These are phyloP conservation scores for Chaitophorus viminalis DNA, from an alignment of 2,888 invertebrate genomes.

Conservation along the genomic window DNA sequence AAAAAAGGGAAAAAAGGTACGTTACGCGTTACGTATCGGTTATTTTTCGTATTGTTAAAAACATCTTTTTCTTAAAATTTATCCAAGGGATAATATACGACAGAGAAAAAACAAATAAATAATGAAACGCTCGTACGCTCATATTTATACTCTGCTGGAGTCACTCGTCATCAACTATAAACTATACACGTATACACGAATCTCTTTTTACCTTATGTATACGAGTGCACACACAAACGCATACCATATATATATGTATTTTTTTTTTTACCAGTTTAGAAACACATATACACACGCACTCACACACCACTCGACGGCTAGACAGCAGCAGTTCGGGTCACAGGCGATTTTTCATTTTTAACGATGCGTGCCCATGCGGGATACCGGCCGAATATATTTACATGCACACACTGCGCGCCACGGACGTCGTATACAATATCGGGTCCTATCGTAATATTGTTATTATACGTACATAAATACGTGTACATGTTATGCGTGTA, in stretches of 20 bases:
- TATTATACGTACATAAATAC: neutral
- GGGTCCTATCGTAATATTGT: constrained; percentile 3
- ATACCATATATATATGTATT: neutral
- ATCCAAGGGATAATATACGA: neutral
- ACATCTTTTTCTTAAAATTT: constrained; percentile 23
- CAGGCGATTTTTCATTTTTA: constrained; percentile 62
- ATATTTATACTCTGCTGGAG: neutral
- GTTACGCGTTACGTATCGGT: neutral
- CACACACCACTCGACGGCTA: constrained; percentile 26
- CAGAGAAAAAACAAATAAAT: neutral
- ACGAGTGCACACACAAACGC: neutral
- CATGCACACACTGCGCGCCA: constrained; percentile 27
- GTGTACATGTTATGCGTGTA: neutral
- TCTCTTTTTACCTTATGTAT: neutral
- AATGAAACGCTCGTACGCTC: neutral
- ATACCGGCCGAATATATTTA: constrained; percentile 54
- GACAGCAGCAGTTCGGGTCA: constrained; percentile 40
- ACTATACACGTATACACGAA: neutral
- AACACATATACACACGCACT: neutral
- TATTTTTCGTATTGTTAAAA: neutral
- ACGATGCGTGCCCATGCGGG: constrained; percentile 61
- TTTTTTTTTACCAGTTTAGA: constrained; percentile 41
- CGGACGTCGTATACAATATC: neutral
- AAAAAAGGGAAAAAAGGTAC: neutral
- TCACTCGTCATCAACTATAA: neutral